Evolutionary conservation across 2,888 invertebrate genomes (phyloP), one percentile per base, ranked within the genome.

Genomic region (Philereme vetulata): DNA sequence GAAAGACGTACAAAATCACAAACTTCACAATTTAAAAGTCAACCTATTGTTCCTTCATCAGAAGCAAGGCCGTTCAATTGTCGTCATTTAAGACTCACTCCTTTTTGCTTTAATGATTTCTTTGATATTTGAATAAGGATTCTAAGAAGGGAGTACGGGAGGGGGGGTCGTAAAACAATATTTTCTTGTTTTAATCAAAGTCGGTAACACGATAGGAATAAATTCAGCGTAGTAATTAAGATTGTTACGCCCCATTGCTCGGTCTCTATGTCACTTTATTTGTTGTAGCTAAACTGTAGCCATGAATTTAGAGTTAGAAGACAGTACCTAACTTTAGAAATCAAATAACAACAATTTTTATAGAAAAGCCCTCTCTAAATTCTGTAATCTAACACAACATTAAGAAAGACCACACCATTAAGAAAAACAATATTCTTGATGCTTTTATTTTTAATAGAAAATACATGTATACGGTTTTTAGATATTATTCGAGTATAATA

Each of bases 61-160:
- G 60, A 65, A 60, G 47, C 67, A 66, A 70, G 66, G 67, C 52
- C 59, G 69, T 65, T 62, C 62, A 58, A 67, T 74, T 72, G 72
- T 72, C 72, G 71, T 70, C 44, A 42, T 46, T 42, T 56, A 49
- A 51, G 10, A n/a, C 50, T 62, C 65, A 66, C 72, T 75, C 66
- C 72, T 72, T 74, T 73, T 65, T 65, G 48, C 67, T 64, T 65
- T 70, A 75, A 75, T 67, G 66, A 75, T 74, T 79, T 77, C 80
- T 80, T 80, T 79, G 80, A 80, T 77, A 79, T 77, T 74, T 67
- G 67, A 78, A 68, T 70, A 75, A 75, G 73, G 76, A 72, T 72
- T 68, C 66, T 21, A 21, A 21, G 21, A 21, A 21, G 21, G 21
- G 21, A 21, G 48, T 59, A 62, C 45, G 57, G 57, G 48, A 51